Conservation (phyloP, 1,140 invertebrate species). For the Grapholita molesta region DNA sequence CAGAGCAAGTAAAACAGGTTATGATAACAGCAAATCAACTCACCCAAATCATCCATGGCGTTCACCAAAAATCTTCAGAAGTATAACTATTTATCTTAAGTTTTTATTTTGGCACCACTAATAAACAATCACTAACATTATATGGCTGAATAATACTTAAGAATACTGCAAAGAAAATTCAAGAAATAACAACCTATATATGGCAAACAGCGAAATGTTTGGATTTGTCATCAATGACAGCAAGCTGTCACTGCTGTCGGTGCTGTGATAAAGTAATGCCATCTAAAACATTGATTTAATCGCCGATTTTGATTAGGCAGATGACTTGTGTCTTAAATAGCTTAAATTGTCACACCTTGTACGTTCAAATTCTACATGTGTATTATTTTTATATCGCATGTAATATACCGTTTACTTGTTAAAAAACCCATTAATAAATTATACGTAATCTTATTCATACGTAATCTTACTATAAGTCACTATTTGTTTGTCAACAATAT, state of each 20-base stretch:
- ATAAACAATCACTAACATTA: neutral
- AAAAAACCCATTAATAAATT: neutral
- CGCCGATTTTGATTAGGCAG: neutral
- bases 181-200: slow-evolving; percentile 51
- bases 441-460: neutral
- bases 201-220: slow-evolving; percentile 39
- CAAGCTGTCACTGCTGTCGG: neutral
- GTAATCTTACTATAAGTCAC: neutral
- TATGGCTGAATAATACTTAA: slow-evolving; percentile 31
- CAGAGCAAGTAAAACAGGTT: slow-evolving; percentile 58
- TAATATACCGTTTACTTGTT: too few relatives aligned
- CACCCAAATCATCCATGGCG: slow-evolving; percentile 68
- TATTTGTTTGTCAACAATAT: neutral
- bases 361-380: neutral
- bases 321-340: neutral
- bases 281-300: neutral
- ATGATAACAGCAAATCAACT: slow-evolving; percentile 61
- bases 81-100: slow-evolving; percentile 3
- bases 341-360: neutral
- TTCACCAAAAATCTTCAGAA: slow-evolving; percentile 12
- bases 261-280: neutral
- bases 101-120: slow-evolving; percentile 11
- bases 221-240: slow-evolving; percentile 5
- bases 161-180: slow-evolving; percentile 41
- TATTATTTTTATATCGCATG: neutral